phyloP scores from a whole-genome alignment of 2,888 invertebrate genomes.

The Syrphus vitripennis region DNA sequence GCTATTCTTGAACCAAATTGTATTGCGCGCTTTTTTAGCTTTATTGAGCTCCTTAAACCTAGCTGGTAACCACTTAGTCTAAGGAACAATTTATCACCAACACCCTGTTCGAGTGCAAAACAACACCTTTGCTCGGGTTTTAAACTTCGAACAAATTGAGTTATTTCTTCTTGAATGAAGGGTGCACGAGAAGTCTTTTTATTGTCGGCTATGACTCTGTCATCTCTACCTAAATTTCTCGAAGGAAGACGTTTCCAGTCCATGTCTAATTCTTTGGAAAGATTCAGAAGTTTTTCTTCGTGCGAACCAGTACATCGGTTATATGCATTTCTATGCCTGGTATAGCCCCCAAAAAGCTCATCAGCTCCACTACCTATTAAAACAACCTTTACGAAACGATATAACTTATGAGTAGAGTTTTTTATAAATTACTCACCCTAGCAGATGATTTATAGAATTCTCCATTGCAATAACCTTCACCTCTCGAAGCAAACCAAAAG shows the following conservation, averaged over 20 bases:
- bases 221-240: constrained; percentile 97
- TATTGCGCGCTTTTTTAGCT: constrained; percentile 94
- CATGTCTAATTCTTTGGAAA: constrained; percentile 85
- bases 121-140: constrained; percentile 84
- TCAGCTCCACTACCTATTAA: constrained; percentile 97
- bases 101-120: constrained; percentile 84
- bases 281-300: constrained; percentile 81
- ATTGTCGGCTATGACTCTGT: constrained; percentile 94
- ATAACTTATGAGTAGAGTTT: not conserved
- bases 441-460: constrained; percentile 71
- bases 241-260: constrained; percentile 94
- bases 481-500: constrained; percentile 97
- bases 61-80: constrained; percentile 87
- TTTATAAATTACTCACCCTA: constrained; percentile 70
- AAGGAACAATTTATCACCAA: constrained; percentile 96
- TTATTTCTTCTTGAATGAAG: constrained; percentile 88
- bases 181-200: constrained; percentile 92
- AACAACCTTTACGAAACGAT: constrained; percentile 83
- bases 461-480: constrained; percentile 81
- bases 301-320: constrained; percentile 83
- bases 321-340: constrained; percentile 90
- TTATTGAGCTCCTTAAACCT: constrained; percentile 85
- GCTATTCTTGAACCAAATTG: constrained; percentile 99
- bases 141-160: constrained; percentile 84
- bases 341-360: constrained; percentile 97